phyloP scores from a whole-genome alignment of 2,113 vertebrate species.

The Chunga burmeisteri region DNA sequence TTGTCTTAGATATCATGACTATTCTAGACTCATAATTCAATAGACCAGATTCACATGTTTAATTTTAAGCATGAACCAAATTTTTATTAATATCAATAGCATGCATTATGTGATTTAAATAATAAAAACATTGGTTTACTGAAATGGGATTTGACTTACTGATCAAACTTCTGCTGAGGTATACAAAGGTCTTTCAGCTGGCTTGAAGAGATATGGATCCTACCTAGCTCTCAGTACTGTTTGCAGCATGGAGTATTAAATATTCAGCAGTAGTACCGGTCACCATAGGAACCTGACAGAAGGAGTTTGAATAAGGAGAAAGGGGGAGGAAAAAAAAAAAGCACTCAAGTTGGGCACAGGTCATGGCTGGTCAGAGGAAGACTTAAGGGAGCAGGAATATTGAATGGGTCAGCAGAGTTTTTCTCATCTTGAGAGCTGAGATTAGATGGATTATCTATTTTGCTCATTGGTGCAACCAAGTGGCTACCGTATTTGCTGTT shows the following conservation, averaged over 20 bases:
- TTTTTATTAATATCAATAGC: neutral
- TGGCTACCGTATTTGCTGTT: neutral
- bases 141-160: neutral
- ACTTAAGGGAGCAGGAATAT: neutral
- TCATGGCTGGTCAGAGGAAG: neutral
- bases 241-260: neutral
- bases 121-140: neutral
- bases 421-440: neutral
- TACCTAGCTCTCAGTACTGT: neutral
- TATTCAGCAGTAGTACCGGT: neutral
- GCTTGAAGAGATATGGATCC: neutral
- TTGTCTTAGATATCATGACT: neutral
- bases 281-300: neutral
- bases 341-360: neutral
- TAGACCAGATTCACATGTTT: rapidly evolving
- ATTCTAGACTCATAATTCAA: neutral
- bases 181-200: neutral
- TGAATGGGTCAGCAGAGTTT: neutral
- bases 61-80: neutral
- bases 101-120: neutral
- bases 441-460: neutral
- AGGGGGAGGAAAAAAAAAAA: neutral
- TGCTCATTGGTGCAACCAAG: neutral
- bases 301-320: neutral
- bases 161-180: neutral